Evolutionary conservation across 2,888 invertebrate species (phyloP), one percentile per base, ranked within the genome.

Genomic region (Thera britannica): DNA sequence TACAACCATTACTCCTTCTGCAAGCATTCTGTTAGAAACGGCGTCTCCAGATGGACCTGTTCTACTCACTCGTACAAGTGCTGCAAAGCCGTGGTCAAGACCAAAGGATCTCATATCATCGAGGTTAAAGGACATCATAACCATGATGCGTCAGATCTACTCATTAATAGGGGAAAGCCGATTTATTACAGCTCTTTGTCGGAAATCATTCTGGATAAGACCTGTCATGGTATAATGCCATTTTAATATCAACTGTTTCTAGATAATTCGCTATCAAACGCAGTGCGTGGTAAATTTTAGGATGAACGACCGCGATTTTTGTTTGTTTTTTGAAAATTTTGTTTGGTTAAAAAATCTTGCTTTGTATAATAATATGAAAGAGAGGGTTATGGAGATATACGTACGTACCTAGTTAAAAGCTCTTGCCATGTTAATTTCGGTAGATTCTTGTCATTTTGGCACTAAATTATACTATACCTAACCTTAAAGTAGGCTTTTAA

Each of bases 21-120:
- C 73, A 85, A 83, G 58, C 92, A 93, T 72, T 92, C 90, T 0
- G 72, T 80, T 0, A 79, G 90, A 8, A 89, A 88, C 49, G 88
- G 87, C 0, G 77, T 90, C 9, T 81, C 86, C 0, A 74, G 92
- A 3, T 94, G 93, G 93, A 90, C 89, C 0, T 94, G 93, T 63
- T 93, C 93, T 0, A 93, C 93, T 0, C 93, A 93, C 73, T 88
- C 90, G 2, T 90, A 92, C 70, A 92, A 90, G 74, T 89, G 89
- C 68, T 93, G 93, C 75, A 92, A 91, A 61, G 93, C 92, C 0
- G 87, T 93, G 0, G 88, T 93, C 49, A 92, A 93, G 77, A 93
- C 93, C 0, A 75, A 74, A 0, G 90, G 89, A 0, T 67, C 76
- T 1, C 79, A 85, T 23, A 93, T 93, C 51, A 87, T 92, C 2